These are phyloP conservation scores for Euura saliciscinereae DNA, from an alignment of 1,140 invertebrate species.

Conservation along the genomic window DNA sequence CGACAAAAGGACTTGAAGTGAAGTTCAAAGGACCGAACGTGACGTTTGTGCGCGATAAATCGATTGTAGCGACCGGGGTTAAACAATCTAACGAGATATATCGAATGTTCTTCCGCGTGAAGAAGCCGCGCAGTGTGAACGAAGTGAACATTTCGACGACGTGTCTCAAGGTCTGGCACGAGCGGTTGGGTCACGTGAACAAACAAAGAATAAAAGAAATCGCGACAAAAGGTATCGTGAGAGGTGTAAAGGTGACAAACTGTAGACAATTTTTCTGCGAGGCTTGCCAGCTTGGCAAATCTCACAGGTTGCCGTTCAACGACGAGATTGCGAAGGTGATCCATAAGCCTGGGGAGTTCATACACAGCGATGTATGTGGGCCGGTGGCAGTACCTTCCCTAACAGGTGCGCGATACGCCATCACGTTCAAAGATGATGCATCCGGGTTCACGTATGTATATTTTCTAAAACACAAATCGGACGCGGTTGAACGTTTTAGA, in stretches of 20 bases:
- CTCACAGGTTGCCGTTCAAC: constrained; percentile 26
- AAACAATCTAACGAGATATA: neutral
- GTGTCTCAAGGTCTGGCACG: no score
- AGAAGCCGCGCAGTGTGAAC: neutral
- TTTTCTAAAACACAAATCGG: constrained; percentile 26
- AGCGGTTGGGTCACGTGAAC: constrained; percentile 28
- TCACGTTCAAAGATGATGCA: constrained; percentile 34
- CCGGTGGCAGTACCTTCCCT: constrained; percentile 30
- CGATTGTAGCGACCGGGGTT: neutral
- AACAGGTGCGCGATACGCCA: constrained; percentile 29
- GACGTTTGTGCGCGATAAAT: neutral
- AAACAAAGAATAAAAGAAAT: constrained; percentile 13
- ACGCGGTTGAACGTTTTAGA: constrained; percentile 9
- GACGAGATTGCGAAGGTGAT: no score
- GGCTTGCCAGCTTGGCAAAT: no score
- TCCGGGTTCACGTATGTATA: constrained; percentile 31
- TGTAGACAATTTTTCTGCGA: no score
- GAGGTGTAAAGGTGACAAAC: constrained; percentile 23
- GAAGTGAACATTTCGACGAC: constrained; percentile 10
- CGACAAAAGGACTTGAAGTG: neutral
- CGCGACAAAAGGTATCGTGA: constrained; percentile 14
- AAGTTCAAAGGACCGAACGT: neutral
- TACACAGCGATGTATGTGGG: constrained; percentile 31
- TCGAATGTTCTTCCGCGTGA: no score
- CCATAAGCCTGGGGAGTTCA: constrained; percentile 11